Base-by-base conservation (phyloP, 2,888 invertebrate genomes). In the Lobophora halterata region DNA sequence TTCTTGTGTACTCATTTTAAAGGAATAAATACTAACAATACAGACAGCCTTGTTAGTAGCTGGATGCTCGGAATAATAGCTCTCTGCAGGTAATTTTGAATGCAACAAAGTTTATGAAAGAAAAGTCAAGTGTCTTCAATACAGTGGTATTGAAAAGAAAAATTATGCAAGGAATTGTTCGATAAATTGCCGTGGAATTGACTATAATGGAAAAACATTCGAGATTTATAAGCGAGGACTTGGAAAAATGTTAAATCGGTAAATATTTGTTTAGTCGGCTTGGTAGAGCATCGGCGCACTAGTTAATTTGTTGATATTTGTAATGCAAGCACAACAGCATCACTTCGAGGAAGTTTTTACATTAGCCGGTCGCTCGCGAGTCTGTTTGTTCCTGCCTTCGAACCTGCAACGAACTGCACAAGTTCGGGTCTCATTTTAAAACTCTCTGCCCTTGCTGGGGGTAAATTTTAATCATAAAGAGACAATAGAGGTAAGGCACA, bases 1-100 rank as follows among this genome's bases (percentile, higher is more conserved):
- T 67, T 71, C 79, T 78, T 81, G 79, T 78, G 75, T 76, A 79
- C 82, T 79, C 74, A 81, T 81, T 81, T 79, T 71, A 75, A 65
- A 75, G 71, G 70, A 77, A 79, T 79, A 79, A 80, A 78, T 80
- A 78, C 59, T 59, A 49, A 57, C 70, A 55, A 62, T 52, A 62
- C 59, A 61, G 61, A 14, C 23, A 61, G 62, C 53, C 55, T 72
- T 70, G 68, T 78, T 77, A 72, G 62, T 55, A 62, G 55, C 58
- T 52, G 58, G 60, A 56, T 42, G 52, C 46, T 39, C 34, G 54
- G 50, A 60, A 58, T 61, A 65, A 58, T 58, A 50, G 53, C 41
- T 44, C 23, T 26, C 46, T 40, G 17, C 35, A 26, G 39, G 34
- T 46, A 40, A 38, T 42, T 40, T 38, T 36, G 35, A 36, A 46